These are phyloP conservation scores for Leptarthrus brevirostris DNA, from an alignment of 2,888 invertebrate genomes.

Conservation along the genomic window DNA sequence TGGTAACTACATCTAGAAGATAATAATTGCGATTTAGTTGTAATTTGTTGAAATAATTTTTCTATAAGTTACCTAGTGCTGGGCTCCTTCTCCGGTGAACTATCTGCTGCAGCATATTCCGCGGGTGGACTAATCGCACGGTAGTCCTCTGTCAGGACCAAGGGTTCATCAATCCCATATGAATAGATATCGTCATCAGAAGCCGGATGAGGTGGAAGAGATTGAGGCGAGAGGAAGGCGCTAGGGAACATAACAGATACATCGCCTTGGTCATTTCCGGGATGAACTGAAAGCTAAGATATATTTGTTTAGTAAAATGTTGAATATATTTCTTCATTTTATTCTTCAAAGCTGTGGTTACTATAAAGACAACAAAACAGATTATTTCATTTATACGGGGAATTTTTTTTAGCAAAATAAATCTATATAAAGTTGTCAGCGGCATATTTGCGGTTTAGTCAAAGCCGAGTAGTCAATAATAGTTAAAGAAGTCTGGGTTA, in stretches of 20 bases:
- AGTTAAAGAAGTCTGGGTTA: too few relatives aligned
- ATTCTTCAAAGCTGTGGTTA: too few relatives aligned
- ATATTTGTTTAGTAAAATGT: too few relatives aligned
- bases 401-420: too few relatives aligned
- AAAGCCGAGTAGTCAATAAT: too few relatives aligned
- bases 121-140: conserved; percentile 78
- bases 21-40: not conserved
- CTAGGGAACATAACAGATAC: conserved; percentile 60
- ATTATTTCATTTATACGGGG: too few relatives aligned
- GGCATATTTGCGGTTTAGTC: too few relatives aligned
- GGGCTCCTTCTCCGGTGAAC: conserved; percentile 61
- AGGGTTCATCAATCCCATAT: conserved; percentile 62
- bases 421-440: too few relatives aligned
- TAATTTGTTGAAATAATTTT: not conserved
- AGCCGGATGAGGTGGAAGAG: conserved; percentile 59
- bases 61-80: conserved; percentile 39
- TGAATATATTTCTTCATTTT: too few relatives aligned
- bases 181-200: conserved; percentile 62
- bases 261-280: conserved; percentile 57
- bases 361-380: too few relatives aligned
- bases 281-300: conserved; percentile 57
- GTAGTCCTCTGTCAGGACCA: conserved; percentile 68
- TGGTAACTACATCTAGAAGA: conserved; percentile 64
- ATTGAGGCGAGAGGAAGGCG: conserved; percentile 65
- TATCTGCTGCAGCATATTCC: conserved; percentile 71